phyloP scores from a whole-genome alignment of 2,113 vertebrate species.

The Danio rerio region DNA sequence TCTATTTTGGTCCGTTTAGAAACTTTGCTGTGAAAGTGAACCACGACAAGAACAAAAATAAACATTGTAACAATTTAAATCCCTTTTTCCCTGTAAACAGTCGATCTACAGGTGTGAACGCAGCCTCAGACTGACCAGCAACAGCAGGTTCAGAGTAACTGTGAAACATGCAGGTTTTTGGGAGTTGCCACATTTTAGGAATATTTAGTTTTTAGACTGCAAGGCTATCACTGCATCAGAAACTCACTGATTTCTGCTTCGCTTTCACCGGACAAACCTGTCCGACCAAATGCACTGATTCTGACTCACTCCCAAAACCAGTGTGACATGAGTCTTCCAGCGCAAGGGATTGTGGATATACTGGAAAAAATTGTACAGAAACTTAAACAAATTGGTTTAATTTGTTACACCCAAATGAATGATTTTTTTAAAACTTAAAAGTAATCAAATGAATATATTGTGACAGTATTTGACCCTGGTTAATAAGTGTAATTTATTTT shows the following conservation, averaged over 20 bases:
- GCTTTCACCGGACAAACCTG: slow-evolving; percentile 4
- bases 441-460: too few relatives aligned
- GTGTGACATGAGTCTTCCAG: not conserved
- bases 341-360: slow-evolving; percentile 1
- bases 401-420: too few relatives aligned
- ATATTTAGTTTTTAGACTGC: not conserved
- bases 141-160: not conserved
- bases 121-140: not conserved
- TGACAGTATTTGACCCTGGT: too few relatives aligned
- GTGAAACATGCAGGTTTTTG: not conserved
- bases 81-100: too few relatives aligned
- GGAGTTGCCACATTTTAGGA: not conserved
- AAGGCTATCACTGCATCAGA: not conserved
- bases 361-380: not conserved
- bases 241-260: not conserved
- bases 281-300: not conserved
- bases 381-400: too few relatives aligned
- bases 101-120: too few relatives aligned
- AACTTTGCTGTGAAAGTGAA: too few relatives aligned
- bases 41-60: too few relatives aligned
- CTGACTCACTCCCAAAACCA: not conserved
- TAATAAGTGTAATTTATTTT: too few relatives aligned
- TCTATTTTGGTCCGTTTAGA: too few relatives aligned
- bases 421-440: too few relatives aligned
- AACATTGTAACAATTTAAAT: too few relatives aligned